Conservation (phyloP, 2,113 vertebrate species). For the Toxotes chatareus region DNA sequence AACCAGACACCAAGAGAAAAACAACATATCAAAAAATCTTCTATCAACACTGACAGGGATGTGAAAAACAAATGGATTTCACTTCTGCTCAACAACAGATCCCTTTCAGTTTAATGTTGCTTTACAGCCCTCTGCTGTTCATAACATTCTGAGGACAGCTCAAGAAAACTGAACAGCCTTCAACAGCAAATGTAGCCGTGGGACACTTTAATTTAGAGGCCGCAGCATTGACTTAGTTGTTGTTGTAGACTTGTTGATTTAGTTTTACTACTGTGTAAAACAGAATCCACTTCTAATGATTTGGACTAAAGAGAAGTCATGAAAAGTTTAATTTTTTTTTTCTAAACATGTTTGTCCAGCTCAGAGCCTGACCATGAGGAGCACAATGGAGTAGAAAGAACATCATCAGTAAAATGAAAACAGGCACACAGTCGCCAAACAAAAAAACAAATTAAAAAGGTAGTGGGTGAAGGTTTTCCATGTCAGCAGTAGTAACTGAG, state of each 20-base stretch:
- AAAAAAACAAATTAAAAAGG: neutral
- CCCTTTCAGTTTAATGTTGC: neutral
- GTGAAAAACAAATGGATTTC: no score
- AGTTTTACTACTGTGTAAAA: neutral
- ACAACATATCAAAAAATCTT: neutral
- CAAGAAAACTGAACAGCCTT: neutral
- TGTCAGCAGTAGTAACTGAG: neutral
- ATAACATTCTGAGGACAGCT: neutral
- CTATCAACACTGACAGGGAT: neutral
- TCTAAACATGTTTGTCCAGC: no score
- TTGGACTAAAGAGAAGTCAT: neutral
- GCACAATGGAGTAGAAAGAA: neutral
- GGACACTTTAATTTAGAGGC: neutral
- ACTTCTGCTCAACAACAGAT: neutral
- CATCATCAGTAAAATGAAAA: no score
- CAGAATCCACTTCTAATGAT: neutral
- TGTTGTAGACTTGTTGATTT: neutral
- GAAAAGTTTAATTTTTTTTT: neutral
- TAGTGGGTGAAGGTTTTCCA: neutral
- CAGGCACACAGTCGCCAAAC: neutral
- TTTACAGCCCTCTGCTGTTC: slow-evolving; percentile 17
- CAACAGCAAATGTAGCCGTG: neutral
- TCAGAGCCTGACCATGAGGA: neutral
- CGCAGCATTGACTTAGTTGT: no score
- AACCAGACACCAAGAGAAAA: neutral